Evolutionary conservation across 2,113 vertebrate species (phyloP).

Genomic region (Orycteropus afer): DNA sequence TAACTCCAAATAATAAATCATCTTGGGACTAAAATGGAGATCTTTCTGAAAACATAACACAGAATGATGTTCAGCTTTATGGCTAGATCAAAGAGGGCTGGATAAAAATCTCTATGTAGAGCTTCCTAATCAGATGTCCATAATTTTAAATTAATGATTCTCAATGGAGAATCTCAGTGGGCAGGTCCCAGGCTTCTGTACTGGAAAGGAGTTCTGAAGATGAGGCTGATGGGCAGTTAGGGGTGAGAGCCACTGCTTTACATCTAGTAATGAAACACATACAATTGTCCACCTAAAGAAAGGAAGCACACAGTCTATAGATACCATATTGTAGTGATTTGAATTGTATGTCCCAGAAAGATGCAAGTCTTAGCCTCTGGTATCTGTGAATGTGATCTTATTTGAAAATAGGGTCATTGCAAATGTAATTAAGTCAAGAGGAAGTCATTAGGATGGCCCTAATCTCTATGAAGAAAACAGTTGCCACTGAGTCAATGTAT

Average conservation of each 20-base stretch:
- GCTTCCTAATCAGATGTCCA: slow-evolving; percentile 43
- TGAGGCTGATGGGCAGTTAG: background rate
- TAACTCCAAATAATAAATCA: slow-evolving; percentile 62
- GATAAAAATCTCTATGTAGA: slow-evolving; percentile 52
- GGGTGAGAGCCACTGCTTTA: background rate
- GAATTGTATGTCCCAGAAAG: background rate
- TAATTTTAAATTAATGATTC: slow-evolving; percentile 67
- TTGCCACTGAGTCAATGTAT: background rate
- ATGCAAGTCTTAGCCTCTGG: too few relatives aligned
- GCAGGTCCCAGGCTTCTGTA: background rate
- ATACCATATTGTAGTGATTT: background rate
- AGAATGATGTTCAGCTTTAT: slow-evolving; percentile 66
- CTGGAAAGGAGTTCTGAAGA: background rate
- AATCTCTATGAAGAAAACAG: background rate
- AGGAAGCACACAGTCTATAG: background rate
- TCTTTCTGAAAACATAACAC: slow-evolving; percentile 44
- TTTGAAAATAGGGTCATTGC: background rate
- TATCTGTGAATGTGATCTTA: background rate
- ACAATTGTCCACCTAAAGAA: background rate
- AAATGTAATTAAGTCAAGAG: background rate
- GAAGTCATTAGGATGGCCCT: background rate
- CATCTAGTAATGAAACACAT: background rate
- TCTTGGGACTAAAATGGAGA: slow-evolving; percentile 46
- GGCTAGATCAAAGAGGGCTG: slow-evolving; percentile 66
- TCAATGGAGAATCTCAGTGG: slow-evolving; percentile 4